phyloP scores from a whole-genome alignment of 2,113 vertebrate genomes.

The Ammospiza caudacuta region DNA sequence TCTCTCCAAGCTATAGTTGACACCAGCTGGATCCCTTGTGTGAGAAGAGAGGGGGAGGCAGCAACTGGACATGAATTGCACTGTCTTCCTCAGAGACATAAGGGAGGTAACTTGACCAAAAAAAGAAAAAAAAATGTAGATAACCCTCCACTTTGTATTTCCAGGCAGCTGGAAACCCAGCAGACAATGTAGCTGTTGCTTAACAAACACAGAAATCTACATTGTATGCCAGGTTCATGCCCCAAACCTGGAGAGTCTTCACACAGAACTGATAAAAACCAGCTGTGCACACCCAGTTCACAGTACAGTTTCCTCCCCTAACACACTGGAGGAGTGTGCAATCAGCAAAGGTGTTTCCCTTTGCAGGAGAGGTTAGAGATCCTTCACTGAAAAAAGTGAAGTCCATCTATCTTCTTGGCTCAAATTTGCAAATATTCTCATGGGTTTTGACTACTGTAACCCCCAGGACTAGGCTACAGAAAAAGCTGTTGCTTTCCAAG shows the following conservation, averaged over 20 bases:
- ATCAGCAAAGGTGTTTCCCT: not conserved
- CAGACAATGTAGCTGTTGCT: conserved; percentile 99
- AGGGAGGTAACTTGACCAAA: not conserved
- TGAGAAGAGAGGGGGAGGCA: not conserved
- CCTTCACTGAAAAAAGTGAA: not conserved
- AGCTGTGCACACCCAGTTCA: not conserved
- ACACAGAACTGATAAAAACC: not conserved
- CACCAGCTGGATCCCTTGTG: not conserved
- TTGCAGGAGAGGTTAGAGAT: not conserved
- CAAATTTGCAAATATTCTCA: not conserved
- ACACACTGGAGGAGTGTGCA: rapidly evolving
- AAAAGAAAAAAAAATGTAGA: not conserved
- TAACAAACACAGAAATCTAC: conserved; percentile 99
- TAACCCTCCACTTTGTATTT: conserved; percentile 57
- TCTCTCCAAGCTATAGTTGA: not conserved
- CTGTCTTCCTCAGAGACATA: not conserved
- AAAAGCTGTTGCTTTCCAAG: not conserved
- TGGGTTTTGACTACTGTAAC: not conserved
- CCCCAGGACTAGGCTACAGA: not conserved
- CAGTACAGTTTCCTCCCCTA: not conserved
- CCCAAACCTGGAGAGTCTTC: conserved; percentile 72
- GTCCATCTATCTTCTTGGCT: not conserved
- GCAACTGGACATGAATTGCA: not conserved
- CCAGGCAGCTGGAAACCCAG: conserved; percentile 98
- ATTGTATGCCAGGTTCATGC: conserved; percentile 99